Percentiles rank a stretch among this genome's conserved stretches.
Evolutionary conservation across 2,888 invertebrate genomes (phyloP).

Genomic region (Dermolepida albohirtum): DNA sequence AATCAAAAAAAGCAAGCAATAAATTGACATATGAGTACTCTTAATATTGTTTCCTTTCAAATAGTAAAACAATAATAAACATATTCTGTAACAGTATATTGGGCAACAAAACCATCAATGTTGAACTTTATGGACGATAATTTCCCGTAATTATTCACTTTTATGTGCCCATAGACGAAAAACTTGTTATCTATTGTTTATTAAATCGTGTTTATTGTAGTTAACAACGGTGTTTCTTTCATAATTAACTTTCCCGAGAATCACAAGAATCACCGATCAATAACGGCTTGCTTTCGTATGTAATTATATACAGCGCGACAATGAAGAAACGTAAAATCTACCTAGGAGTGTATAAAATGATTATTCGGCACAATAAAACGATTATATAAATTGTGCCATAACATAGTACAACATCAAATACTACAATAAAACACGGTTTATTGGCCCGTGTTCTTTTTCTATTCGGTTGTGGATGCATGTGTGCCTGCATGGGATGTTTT

Average conservation of each 20-base stretch:
- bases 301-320: constrained; percentile 23
- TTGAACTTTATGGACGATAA: constrained; percentile 17
- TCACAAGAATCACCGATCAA: constrained; percentile 1
- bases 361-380: constrained; percentile 29
- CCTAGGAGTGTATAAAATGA: constrained; percentile 24
- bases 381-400: constrained; percentile 30
- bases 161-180: constrained; percentile 2
- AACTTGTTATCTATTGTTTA: constrained; percentile 23
- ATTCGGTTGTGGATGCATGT: constrained; percentile 7
- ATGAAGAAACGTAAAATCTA: constrained; percentile 12
- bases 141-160: constrained; percentile 26
- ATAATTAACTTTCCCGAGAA: constrained; percentile 24
- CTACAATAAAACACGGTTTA: constrained; percentile 24
- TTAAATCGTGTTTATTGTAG: constrained; percentile 28
- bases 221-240: constrained; percentile 9
- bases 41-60: too few species aligned
- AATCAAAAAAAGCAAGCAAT: too few species aligned
- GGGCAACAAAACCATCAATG: neutral
- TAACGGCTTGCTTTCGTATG: constrained; percentile 13
- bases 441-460: constrained; percentile 12
- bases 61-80: too few species aligned
- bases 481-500: neutral
- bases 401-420: constrained; percentile 11
- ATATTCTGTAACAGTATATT: neutral
- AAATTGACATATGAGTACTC: too few species aligned